These are phyloP conservation scores for Hipparchia sbordonii DNA, from an alignment of 2,888 invertebrate species.

Conservation along the genomic window DNA sequence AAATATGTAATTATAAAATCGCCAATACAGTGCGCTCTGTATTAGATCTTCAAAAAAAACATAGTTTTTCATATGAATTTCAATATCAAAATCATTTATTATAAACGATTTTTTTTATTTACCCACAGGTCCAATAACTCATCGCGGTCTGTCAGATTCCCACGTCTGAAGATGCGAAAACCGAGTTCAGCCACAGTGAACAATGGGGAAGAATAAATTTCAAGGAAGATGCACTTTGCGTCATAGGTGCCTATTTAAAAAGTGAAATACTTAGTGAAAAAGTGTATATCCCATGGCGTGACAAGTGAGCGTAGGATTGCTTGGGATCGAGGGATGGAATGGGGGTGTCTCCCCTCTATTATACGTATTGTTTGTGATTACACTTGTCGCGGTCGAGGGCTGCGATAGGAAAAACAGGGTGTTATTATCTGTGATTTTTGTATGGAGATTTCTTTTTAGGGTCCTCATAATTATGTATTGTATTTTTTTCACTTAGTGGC, in stretches of 20 bases:
- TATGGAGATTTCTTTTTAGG: slow-evolving; percentile 14
- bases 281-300: slow-evolving; percentile 57
- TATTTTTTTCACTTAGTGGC: neutral
- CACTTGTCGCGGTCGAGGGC: slow-evolving; percentile 59
- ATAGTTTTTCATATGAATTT: neutral
- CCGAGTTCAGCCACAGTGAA: slow-evolving; percentile 32
- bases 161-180: slow-evolving; percentile 65
- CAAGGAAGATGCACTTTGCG: slow-evolving; percentile 50
- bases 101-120: neutral
- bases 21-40: no score
- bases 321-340: slow-evolving; percentile 48
- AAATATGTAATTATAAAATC: no score
- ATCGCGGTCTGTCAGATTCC: slow-evolving; percentile 45
- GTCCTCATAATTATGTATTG: neutral
- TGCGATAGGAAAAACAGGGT: slow-evolving; percentile 22
- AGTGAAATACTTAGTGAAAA: slow-evolving; percentile 45
- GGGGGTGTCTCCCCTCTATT: slow-evolving; percentile 44
- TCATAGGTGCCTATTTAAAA: slow-evolving; percentile 57
- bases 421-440: slow-evolving; percentile 34
- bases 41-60: neutral
- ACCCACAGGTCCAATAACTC: slow-evolving; percentile 17
- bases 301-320: slow-evolving; percentile 66
- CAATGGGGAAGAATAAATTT: slow-evolving; percentile 36
- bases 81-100: slow-evolving; percentile 2
- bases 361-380: slow-evolving; percentile 56